Percentiles rank a stretch among this genome's conserved stretches.
Conservation (phyloP, 2,113 vertebrate species). For the Megalops atlanticus region DNA sequence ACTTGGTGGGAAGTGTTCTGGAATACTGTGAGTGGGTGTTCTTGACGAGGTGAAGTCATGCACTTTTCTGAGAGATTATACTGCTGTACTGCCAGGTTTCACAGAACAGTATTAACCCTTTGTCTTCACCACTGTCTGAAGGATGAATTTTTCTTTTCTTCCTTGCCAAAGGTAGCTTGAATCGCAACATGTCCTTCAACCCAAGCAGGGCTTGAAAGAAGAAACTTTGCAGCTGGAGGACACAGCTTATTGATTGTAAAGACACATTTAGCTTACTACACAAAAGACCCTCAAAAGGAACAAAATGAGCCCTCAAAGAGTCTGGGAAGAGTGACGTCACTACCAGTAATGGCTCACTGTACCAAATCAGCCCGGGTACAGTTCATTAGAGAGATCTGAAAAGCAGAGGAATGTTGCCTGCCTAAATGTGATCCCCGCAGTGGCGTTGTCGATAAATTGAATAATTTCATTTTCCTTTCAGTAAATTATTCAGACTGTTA, state of each 20-base stretch:
- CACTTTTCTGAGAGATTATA: not conserved
- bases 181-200: not conserved
- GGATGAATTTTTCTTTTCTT: not conserved
- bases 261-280: not conserved
- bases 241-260: not conserved
- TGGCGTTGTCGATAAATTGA: not conserved
- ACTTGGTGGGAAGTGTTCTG: not conserved
- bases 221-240: not conserved
- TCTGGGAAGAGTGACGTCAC: not conserved
- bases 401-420: not conserved
- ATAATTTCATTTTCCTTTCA: not conserved
- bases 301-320: not conserved
- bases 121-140: not conserved
- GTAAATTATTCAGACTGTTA: not conserved
- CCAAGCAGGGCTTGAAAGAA: not conserved
- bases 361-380: not conserved
- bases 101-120: not conserved
- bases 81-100: not conserved
- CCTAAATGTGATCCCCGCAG: not conserved
- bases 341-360: not conserved
- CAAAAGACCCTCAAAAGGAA: not conserved
- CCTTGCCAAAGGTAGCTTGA: not conserved
- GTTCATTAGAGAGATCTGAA: not conserved
- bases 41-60: not conserved
- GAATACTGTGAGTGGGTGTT: conserved; percentile 2